Base-by-base conservation (phyloP, 2,797 vertebrate genomes). In the Borostomias antarcticus region DNA sequence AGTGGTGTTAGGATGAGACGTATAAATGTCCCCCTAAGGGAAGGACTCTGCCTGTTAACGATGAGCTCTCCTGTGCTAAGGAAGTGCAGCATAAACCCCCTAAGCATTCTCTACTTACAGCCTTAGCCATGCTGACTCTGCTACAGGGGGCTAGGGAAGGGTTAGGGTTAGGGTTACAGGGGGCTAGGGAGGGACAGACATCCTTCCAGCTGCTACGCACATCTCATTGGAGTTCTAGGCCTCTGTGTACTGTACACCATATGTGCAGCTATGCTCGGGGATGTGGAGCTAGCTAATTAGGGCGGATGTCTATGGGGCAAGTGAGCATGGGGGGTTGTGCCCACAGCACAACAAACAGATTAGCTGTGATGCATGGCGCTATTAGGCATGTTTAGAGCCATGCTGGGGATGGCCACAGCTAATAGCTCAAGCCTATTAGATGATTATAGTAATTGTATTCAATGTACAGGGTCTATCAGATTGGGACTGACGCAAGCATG, bases 21-120 rank as follows among this genome's bases (percentile, higher is more conserved):
- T 86, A 86, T 86, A 87, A 86, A 88, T 88, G 82, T 80, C 60
- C 66, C 70, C 83, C 75, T 71, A 23, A 58, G 79, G 78, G 78
- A 66, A 77, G 72, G 73, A 77, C 78, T 52, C 69, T 73, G 70
- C 74, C 72, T 77, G 76, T 82, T 86, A 78, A 78, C 79, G 66
- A 78, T 83, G 84, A 77, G 69, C 56, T 70, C 57, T 30, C 80
- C 76, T 79, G 11, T 10, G 32, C 77, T 65, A 68, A 68, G 68
- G 59, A 84, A 72, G 69, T 79, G 80, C 37, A 32, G 65, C 74
- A 59, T 17, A 68, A 70, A 40, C 61, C 57, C n/a, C 25, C 70
- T 78, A 68, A 73, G 68, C 56, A 62, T 51, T 25, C 43, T 53
- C 28, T 59, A 40, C 23, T 15, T 48, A 62, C 56, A 74, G 40